phyloP scores from a whole-genome alignment of 1,140 invertebrate genomes.

The Caenorhabditis tropicalis region DNA sequence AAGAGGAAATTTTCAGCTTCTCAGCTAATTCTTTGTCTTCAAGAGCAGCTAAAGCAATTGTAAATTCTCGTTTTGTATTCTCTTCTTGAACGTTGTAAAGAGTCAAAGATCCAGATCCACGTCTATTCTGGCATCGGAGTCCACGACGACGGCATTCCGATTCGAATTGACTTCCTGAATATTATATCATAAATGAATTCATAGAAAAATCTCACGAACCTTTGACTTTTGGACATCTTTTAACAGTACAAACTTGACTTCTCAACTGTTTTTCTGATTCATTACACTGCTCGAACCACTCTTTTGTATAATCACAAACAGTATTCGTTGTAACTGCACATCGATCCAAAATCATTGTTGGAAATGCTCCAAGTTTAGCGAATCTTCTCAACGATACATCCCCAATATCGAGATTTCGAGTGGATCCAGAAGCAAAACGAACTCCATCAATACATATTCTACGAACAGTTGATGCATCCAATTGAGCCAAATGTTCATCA shows the following conservation, averaged over 20 bases:
- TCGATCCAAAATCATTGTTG: slow-evolving; percentile 36
- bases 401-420: slow-evolving; percentile 16
- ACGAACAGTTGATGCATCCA: slow-evolving; percentile 32
- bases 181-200: neutral
- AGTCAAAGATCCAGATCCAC: slow-evolving; percentile 42
- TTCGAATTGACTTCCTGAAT: slow-evolving; percentile 31
- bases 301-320: slow-evolving; percentile 45
- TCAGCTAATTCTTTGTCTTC: slow-evolving; percentile 28
- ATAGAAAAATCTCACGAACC: neutral
- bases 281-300: slow-evolving; percentile 39
- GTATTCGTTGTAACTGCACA: slow-evolving; percentile 46
- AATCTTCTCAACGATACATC: slow-evolving; percentile 34
- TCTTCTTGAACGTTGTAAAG: slow-evolving; percentile 45
- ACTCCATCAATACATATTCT: slow-evolving; percentile 45
- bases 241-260: slow-evolving; percentile 44
- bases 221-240: slow-evolving; percentile 42
- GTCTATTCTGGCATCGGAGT: slow-evolving; percentile 27
- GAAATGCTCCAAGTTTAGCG: slow-evolving; percentile 1
- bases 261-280: slow-evolving; percentile 35
- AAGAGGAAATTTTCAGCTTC: neutral
- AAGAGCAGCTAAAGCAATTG: slow-evolving; percentile 8
- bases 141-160: slow-evolving; percentile 37
- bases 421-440: neutral
- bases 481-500: slow-evolving; percentile 45
- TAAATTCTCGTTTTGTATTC: slow-evolving; percentile 24